Evolutionary conservation across 2,888 invertebrate genomes (phyloP), one percentile per base, ranked within the genome.

Genomic region (Hirtodrosophila alboralis): DNA sequence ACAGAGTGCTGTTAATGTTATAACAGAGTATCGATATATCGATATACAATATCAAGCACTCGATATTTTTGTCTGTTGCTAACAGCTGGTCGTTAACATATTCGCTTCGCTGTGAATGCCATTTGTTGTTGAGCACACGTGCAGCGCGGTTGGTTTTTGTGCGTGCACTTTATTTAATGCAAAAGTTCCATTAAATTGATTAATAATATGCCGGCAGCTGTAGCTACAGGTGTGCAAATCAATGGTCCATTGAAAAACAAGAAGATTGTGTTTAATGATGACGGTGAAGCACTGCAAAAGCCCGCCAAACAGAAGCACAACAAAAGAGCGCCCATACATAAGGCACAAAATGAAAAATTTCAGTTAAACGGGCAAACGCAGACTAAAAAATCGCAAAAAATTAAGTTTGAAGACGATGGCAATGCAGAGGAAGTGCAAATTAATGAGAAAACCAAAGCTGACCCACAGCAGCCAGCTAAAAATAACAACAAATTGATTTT

Each of bases 181-280:
- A 7, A 45, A 53, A 58, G 3, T 45, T 31, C 26, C 18, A 41
- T 8, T 2, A 33, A 51, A 47, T 23, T 52, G 37, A 38, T 14
- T 38, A 40, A 37, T 38, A 54, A 27, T 31, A 80, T 81, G 87
- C 73, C 86, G 65, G 87, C 84, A 57, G 84, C 84, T 38, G 59
- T 68, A 28, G 72, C 84, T 26, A 56, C 44, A 52, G 66, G 47
- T 45, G 49, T 57, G 27, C 53, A 64, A 7, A 52, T 73, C n/a
- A 65, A 69, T 40, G 68, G 61, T 7, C 31, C 56, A 41, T 21
- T 54, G n/a, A 85, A 80, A 67, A 88, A 86, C 54, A 89, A 89
- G 27, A 89, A 89, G 71, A 87, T 90, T n/a, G 48, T 87, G 0
- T 90, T 90, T 30, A 76, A 80, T 33, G 89, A 89, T 1, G 75